Percentiles rank a stretch among this genome's conserved stretches.
phyloP scores from a whole-genome alignment of 2,888 invertebrate genomes.

The Ischnura elegans region DNA sequence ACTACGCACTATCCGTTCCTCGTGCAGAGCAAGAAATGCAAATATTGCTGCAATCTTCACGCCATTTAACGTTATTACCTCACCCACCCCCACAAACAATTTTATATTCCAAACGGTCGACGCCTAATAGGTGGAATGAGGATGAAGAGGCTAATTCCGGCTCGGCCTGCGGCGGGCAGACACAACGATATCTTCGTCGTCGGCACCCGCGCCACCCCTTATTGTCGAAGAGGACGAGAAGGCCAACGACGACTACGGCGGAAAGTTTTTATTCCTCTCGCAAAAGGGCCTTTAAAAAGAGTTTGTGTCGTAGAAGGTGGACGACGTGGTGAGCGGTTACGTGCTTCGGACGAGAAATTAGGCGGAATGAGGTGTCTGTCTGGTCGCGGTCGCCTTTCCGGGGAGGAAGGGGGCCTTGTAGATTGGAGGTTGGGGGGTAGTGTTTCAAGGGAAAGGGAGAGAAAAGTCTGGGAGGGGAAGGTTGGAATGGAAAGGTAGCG shows the following conservation, averaged over 20 bases:
- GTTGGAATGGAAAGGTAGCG: not conserved
- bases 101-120: too few species aligned
- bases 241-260: not conserved
- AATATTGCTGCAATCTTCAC: too few species aligned
- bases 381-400: not conserved
- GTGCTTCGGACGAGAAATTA: conserved; percentile 10
- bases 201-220: not conserved
- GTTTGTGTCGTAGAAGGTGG: not conserved
- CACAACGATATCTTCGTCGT: not conserved
- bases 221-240: not conserved
- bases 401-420: not conserved
- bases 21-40: too few species aligned
- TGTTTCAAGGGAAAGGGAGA: not conserved
- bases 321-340: not conserved
- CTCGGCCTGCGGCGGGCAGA: not conserved
- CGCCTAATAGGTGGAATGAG: too few species aligned
- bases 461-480: not conserved
- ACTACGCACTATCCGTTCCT: too few species aligned
- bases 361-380: conserved; percentile 31
- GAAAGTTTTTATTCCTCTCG: conserved; percentile 10
- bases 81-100: too few species aligned
- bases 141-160: not conserved
- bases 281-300: conserved; percentile 16
- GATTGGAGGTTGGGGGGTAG: not conserved
- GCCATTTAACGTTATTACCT: too few species aligned